A percentile compares a stretch with the other conserved stretches of the same genome.
phyloP scores from a whole-genome alignment of 30 jellyfish, hydroid and myxozoan genomes.

The Haliclystus octoradiatus region DNA sequence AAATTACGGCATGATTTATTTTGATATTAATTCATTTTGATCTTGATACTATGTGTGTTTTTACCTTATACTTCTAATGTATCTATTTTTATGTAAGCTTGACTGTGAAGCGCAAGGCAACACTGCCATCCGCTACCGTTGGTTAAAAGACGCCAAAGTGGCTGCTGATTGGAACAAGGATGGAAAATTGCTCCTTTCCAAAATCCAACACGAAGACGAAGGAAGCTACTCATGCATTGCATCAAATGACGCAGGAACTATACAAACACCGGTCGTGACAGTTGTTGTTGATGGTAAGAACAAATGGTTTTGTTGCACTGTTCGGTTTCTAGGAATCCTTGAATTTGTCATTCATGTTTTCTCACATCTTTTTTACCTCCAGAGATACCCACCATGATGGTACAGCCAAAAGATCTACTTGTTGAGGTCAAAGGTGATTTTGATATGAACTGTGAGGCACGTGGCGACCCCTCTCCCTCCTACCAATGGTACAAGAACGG shows the following conservation, averaged over 20 bases:
- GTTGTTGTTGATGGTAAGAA: conserved; percentile 50
- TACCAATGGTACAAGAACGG: conserved; percentile 56
- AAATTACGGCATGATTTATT: neutral
- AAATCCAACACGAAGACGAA: conserved; percentile 36
- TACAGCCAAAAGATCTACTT: neutral
- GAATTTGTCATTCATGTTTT: conserved; percentile 6
- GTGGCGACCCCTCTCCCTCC: conserved; percentile 51
- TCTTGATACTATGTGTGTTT: too few relatives aligned
- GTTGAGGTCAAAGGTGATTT: neutral
- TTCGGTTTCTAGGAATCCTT: neutral
- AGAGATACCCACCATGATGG: neutral
- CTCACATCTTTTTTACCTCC: conserved; percentile 9
- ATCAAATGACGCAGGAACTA: conserved; percentile 62
- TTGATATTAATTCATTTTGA: neutral
- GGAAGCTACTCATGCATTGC: conserved; percentile 84
- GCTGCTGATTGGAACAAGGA: conserved; percentile 30
- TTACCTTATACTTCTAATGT: too few relatives aligned
- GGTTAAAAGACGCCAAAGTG: conserved; percentile 74
- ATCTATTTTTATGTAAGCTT: neutral
- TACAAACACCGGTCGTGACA: conserved; percentile 40
- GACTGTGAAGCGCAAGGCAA: conserved; percentile 59
- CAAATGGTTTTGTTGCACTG: neutral
- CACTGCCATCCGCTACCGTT: conserved; percentile 41
- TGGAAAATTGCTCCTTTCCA: conserved; percentile 23
- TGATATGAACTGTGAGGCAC: conserved; percentile 16